These are phyloP conservation scores for Cremastinae sp. DNA, from an alignment of 2,888 invertebrate species.

Conservation along the genomic window DNA sequence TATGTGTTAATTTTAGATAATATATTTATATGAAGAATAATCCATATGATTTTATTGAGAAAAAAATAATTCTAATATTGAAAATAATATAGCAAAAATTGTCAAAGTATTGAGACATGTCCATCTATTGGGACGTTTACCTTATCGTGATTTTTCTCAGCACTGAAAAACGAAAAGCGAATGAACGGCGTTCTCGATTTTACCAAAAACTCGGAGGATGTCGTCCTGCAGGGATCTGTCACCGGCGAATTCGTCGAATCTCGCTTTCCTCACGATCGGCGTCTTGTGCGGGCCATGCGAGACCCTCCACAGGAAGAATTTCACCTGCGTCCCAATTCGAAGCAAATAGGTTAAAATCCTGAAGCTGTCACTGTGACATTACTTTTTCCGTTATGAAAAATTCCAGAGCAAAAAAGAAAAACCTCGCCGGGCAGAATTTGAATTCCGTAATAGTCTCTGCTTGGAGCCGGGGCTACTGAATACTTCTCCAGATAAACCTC, in stretches of 20 bases:
- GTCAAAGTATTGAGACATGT: no score
- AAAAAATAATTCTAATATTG: no score
- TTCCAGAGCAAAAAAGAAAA: neutral
- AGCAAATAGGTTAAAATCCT: slow-evolving; percentile 10
- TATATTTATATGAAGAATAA: no score
- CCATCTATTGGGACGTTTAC: no score
- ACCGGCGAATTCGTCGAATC: slow-evolving; percentile 67
- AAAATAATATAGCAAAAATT: no score
- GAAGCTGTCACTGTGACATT: slow-evolving; percentile 24
- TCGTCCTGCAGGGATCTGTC: slow-evolving; percentile 70
- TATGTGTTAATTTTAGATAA: no score
- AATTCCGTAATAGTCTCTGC: slow-evolving; percentile 76
- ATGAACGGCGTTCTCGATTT: no score
- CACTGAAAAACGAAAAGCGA: neutral
- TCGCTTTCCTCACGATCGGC: slow-evolving; percentile 65
- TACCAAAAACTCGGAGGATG: slow-evolving; percentile 73
- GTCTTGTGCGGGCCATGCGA: slow-evolving; percentile 74
- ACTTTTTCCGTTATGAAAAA: neutral
- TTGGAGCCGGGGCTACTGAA: slow-evolving; percentile 75
- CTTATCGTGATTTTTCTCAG: no score
- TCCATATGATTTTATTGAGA: no score
- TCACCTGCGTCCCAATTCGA: no score
- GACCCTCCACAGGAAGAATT: slow-evolving; percentile 73
- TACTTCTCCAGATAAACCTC: slow-evolving; percentile 73
- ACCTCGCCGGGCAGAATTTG: slow-evolving; percentile 72